These are phyloP conservation scores for Rhynchotus rufescens DNA, from an alignment of 2,797 vertebrate species.

Conservation along the genomic window DNA sequence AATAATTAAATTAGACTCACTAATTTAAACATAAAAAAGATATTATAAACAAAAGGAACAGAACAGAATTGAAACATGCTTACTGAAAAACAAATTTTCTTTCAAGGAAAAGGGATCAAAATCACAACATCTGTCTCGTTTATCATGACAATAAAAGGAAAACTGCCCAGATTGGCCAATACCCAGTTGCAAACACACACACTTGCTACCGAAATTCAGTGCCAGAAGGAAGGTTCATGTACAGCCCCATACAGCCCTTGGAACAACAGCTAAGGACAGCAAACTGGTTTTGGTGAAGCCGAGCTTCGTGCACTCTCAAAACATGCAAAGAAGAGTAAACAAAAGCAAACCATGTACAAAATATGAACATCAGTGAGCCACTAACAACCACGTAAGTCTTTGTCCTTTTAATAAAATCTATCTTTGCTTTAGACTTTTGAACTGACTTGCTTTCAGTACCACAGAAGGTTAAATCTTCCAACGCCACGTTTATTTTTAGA, in stretches of 20 bases:
- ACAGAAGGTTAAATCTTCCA: not conserved
- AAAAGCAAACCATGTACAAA: not conserved
- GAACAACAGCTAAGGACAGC: not conserved
- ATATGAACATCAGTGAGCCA: not conserved
- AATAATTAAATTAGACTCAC: no score
- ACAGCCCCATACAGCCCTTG: not conserved
- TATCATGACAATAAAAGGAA: not conserved
- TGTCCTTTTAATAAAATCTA: not conserved
- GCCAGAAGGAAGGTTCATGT: not conserved
- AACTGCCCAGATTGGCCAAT: not conserved
- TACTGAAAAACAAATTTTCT: not conserved
- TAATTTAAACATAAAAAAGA: not conserved
- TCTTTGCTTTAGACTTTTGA: not conserved
- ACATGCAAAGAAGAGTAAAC: not conserved
- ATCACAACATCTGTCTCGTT: not conserved
- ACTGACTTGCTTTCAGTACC: not conserved
- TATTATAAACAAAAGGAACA: not conserved
- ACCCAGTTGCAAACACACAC: not conserved
- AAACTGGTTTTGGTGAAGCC: not conserved
- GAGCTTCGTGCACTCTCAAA: not conserved
- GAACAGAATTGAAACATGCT: not conserved
- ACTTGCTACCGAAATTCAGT: not conserved
- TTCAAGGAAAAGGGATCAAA: not conserved
- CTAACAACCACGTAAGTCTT: not conserved
- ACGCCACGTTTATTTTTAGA: not conserved